Evolutionary conservation across 2,797 vertebrate genomes (phyloP).

Genomic region (Myotis daubentonii): DNA sequence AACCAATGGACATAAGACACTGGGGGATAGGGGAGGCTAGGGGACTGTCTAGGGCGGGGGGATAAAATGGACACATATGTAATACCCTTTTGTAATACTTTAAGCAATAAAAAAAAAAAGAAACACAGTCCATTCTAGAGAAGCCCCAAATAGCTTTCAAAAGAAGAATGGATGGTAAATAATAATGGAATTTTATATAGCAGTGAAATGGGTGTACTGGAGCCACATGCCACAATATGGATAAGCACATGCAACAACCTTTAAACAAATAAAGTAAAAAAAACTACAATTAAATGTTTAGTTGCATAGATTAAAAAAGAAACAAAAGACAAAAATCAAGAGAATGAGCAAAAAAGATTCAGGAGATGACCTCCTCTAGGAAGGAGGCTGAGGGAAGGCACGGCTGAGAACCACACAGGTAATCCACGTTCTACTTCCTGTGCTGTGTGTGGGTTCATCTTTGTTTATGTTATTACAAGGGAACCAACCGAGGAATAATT

Average conservation of each 20-base stretch:
- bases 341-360: neutral
- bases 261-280: constrained; percentile 25
- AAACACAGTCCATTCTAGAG: neutral
- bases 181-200: neutral
- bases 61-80: too few relatives aligned
- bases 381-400: neutral
- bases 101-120: too few relatives aligned
- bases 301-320: neutral
- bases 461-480: neutral
- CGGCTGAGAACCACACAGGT: neutral
- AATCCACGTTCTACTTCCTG: neutral
- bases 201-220: neutral
- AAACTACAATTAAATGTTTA: neutral
- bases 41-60: too few relatives aligned
- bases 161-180: neutral
- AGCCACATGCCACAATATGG: neutral
- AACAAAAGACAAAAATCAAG: neutral
- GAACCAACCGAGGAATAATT: neutral
- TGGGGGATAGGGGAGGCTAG: too few relatives aligned
- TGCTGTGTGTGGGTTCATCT: neutral
- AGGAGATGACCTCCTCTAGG: neutral
- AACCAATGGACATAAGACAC: too few relatives aligned
- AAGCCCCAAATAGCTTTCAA: neutral
- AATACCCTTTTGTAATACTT: too few relatives aligned
- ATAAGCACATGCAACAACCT: neutral